phyloP scores from a whole-genome alignment of 1,140 invertebrate genomes.

The Mactra quadrangularis region DNA sequence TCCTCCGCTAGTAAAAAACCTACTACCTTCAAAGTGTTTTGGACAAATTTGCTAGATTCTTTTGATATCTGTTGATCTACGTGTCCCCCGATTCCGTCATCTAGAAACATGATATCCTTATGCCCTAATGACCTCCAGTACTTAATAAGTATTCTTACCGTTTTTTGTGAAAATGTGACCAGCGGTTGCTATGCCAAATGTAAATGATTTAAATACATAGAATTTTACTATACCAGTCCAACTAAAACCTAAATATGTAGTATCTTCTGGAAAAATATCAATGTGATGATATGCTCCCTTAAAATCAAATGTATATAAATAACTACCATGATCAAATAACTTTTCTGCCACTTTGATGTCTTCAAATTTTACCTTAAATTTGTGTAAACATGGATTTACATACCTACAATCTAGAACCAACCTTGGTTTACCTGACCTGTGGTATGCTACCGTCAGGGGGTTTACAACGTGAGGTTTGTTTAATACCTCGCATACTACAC shows the following conservation, averaged over 20 bases:
- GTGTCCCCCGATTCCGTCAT: constrained; percentile 47
- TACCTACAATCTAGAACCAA: constrained; percentile 61
- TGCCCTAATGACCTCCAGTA: too few relatives aligned
- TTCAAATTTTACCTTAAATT: constrained; percentile 60
- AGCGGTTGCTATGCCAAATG: constrained; percentile 28
- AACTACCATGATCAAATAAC: constrained; percentile 44
- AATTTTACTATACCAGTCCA: too few relatives aligned
- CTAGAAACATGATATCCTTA: constrained; percentile 46
- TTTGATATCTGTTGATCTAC: neutral
- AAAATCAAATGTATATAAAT: constrained; percentile 61
- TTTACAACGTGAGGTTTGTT: neutral
- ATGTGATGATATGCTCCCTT: constrained; percentile 63
- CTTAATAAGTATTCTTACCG: too few relatives aligned
- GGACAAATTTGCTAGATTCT: neutral
- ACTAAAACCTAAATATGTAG: constrained; percentile 54
- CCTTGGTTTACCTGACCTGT: constrained; percentile 3
- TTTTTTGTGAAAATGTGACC: constrained; percentile 61
- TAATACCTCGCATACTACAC: neutral
- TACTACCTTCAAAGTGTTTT: neutral
- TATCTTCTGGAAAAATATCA: constrained; percentile 35
- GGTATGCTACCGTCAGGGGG: constrained; percentile 3
- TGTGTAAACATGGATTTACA: constrained; percentile 52
- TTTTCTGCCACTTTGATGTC: constrained; percentile 37
- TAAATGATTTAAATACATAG: constrained; percentile 59
- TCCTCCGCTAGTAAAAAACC: constrained; percentile 52